Base-by-base conservation (phyloP, 2,113 vertebrate genomes). In the Cyanoderma ruficeps region DNA sequence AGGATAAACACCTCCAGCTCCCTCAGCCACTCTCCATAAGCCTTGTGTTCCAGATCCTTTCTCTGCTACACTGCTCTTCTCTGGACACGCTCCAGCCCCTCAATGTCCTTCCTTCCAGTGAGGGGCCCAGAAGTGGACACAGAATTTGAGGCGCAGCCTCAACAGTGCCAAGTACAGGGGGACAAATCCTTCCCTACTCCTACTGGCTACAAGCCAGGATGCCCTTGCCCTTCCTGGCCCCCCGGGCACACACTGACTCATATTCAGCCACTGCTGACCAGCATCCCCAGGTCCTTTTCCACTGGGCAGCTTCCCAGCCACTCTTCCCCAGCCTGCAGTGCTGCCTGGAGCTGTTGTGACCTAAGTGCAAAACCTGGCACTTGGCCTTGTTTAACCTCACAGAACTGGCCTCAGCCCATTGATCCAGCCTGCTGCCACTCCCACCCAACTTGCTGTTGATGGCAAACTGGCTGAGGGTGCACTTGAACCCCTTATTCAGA, bases 261-360 rank as follows among this genome's bases (percentile, higher is more conserved):
- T 16, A 35, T 59, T 59, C 67, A 79, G 52, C 74, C 3, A 7
- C 31, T 50, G 11, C 1, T 0, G 2, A 57, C 17, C 72, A 39
- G 56, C 31, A 70, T 1, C 0, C 10, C 33, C 23, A 18, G 28
- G 24, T 65, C 24, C 33, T 64, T 52, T 71, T 13, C 65, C 44
- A 39, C 24, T 21, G n/a, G 6, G 50, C 50, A 53, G 81, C 11
- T 59, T 47, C 0, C 59, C 65, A 39, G 72, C 4, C 44, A 46
- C 33, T 46, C 42, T 71, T 30, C 1, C 16, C 44, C 30, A 8
- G 33, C 17, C 67, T 10, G 3, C 7, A 2, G 33, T 0, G 0
- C n/a, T 52, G 11, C 28, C 46, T 22, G 39, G 24, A 2, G 24
- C 2, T 12, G 52, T 1, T 79, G 46, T 7, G 25, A 12, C 16